A percentile compares a stretch with the other conserved stretches of the same genome.
Conservation (phyloP, 2,113 vertebrate species). For the Poecilia latipinna region DNA sequence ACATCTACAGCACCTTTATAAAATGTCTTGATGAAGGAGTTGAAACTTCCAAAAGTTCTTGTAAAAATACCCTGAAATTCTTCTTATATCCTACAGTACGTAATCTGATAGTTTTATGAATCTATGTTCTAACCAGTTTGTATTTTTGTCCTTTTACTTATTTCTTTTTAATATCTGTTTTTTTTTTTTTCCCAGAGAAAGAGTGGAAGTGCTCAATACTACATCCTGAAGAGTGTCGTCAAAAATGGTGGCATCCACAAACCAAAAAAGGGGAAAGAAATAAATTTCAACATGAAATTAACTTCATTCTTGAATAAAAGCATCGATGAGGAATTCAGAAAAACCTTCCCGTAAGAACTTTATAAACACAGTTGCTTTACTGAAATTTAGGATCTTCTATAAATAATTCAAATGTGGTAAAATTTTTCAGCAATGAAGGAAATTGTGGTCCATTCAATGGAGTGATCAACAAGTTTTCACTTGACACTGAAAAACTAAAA, state of each 20-base stretch:
- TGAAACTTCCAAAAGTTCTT: slow-evolving; percentile 14
- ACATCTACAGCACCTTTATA: neutral
- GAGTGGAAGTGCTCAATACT: neutral
- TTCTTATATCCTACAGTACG: slow-evolving; percentile 4
- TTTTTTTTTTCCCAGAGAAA: neutral
- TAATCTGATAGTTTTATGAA: neutral
- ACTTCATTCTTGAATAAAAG: slow-evolving; percentile 30
- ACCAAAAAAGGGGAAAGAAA: neutral
- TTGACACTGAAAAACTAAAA: slow-evolving; percentile 23
- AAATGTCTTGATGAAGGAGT: slow-evolving; percentile 29
- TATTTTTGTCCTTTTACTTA: neutral
- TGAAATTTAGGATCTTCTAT: neutral
- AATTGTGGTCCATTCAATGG: slow-evolving; percentile 16
- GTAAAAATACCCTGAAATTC: neutral
- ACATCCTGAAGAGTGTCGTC: slow-evolving; percentile 1
- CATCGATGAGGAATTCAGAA: slow-evolving; percentile 56
- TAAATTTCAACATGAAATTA: slow-evolving; percentile 37
- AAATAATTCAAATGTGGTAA: neutral
- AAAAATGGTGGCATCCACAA: slow-evolving; percentile 15
- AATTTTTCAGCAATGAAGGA: slow-evolving; percentile 49
- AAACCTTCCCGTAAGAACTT: slow-evolving; percentile 49
- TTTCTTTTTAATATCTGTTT: neutral
- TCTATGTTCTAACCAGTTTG: neutral
- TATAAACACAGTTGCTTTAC: neutral
- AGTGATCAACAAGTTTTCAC: slow-evolving; percentile 31